These are phyloP conservation scores for Carterocephalus palaemon DNA, from an alignment of 2,888 invertebrate species.

Conservation along the genomic window DNA sequence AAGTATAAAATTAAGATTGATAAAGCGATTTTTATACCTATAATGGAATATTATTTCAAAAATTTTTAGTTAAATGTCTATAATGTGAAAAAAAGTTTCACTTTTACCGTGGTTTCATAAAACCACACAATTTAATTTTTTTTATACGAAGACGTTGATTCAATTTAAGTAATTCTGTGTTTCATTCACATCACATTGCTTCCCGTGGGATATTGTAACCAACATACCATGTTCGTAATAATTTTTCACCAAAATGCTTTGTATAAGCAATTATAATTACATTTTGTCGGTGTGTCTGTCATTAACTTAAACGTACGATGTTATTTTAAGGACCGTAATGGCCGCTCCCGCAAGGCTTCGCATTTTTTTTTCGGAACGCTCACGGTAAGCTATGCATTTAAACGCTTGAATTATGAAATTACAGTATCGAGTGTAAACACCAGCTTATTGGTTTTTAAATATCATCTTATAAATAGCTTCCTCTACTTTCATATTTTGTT, in stretches of 20 bases:
- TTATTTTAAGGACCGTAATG: conserved; percentile 78
- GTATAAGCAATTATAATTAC: conserved; percentile 76
- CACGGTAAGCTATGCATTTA: conserved; percentile 78
- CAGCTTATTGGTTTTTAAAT: conserved; percentile 43
- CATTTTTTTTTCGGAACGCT: conserved; percentile 64
- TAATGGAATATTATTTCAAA: too few species aligned
- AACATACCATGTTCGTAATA: conserved; percentile 61
- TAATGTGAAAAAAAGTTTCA: too few species aligned
- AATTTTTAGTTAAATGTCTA: too few species aligned
- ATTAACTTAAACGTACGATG: conserved; percentile 79
- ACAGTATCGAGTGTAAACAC: conserved; percentile 74
- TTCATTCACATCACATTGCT: conserved; percentile 11
- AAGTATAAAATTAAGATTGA: too few species aligned
- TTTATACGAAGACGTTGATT: too few species aligned
- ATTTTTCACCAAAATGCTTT: conserved; percentile 76
- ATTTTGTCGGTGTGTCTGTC: conserved; percentile 77
- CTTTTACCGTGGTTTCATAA: too few species aligned
- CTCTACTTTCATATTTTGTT: conserved; percentile 2
- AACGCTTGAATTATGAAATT: conserved; percentile 79
- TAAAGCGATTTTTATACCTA: too few species aligned
- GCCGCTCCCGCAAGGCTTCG: conserved; percentile 63
- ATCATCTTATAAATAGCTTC: conserved; percentile 5
- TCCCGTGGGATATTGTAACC: conserved; percentile 53
- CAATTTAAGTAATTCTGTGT: too few species aligned
- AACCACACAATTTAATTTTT: too few species aligned